Evolutionary conservation across 2,113 vertebrate species (phyloP), one percentile per base, ranked within the genome.

Genomic region (Baryphthengus martii): DNA sequence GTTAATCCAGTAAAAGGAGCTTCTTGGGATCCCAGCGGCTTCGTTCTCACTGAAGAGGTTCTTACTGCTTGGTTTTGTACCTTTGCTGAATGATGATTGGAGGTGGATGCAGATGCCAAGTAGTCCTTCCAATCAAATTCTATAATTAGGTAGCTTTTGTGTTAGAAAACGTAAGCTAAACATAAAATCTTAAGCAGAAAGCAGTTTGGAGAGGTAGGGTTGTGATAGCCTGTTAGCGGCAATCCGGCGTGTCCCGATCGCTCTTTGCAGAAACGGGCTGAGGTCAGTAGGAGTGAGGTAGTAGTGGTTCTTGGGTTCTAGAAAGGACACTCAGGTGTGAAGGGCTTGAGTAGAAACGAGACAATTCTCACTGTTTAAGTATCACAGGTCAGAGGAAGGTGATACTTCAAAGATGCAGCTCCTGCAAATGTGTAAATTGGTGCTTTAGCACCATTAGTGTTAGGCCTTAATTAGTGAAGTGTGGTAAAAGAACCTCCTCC

Each of bases 21-120:
- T 93, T 70, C 73, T 88, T 79, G 47, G 2, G 50, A 66, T 53
- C 76, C 71, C 58, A 11, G 49, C 77, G 25, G 86, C 65, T 89
- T 92, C 61, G 93, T 85, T 94, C 92, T 94, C 89, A 74, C 91
- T 88, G 61, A 93, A 97, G 90, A 96, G 78, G 18, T 42, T 82
- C 88, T 93, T 89, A 44, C 82, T 95, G 82, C 40, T 91, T 75
- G 86, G 10, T 66, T 58, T 91, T 42, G 49, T 86, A 8, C 91
- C 89, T 47, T 42, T 97, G 95, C 74, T 91, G 96, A 49, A 17
- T 62, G 95, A 58, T 40, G 44, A 8, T 86, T 68, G 80, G 83
- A 94, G 72, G 39, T 86, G 90, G 91, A 21, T 97, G 73, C 96
- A 93, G 82, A 61, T 82, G 71, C 94, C 89, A 83, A 94, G 84